Conservation (phyloP, 2,888 invertebrate species). For the Psylliodes chrysocephalus region DNA sequence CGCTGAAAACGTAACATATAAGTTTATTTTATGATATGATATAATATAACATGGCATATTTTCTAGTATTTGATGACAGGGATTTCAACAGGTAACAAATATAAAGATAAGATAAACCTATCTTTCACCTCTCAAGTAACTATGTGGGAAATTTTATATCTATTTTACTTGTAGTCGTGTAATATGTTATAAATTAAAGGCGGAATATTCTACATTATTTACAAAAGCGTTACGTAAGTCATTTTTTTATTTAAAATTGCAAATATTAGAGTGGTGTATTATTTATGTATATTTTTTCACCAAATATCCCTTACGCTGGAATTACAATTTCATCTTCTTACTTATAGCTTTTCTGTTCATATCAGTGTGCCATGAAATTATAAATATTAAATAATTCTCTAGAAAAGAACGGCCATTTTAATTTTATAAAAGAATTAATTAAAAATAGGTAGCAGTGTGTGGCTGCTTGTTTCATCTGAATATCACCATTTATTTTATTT, state of each 20-base stretch:
- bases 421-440: too few relatives aligned
- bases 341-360: too few relatives aligned
- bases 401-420: too few relatives aligned
- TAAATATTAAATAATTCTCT: too few relatives aligned
- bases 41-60: conserved; percentile 30
- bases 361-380: too few relatives aligned
- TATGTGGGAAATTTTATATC: conserved; percentile 14
- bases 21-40: conserved; percentile 18
- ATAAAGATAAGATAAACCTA: conserved; percentile 41
- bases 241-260: neutral
- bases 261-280: too few relatives aligned
- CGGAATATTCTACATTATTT: neutral
- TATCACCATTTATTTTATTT: too few relatives aligned
- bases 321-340: too few relatives aligned
- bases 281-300: too few relatives aligned
- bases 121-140: conserved; percentile 30
- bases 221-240: neutral
- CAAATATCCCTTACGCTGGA: too few relatives aligned
- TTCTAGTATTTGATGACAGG: conserved; percentile 36
- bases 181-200: neutral
- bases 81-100: conserved; percentile 41
- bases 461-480: too few relatives aligned
- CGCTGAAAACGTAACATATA: neutral
- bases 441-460: too few relatives aligned
- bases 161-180: neutral